These are phyloP conservation scores for Pseudorhombus dupliciocellatus DNA, from an alignment of 2,113 vertebrate species.

Conservation along the genomic window DNA sequence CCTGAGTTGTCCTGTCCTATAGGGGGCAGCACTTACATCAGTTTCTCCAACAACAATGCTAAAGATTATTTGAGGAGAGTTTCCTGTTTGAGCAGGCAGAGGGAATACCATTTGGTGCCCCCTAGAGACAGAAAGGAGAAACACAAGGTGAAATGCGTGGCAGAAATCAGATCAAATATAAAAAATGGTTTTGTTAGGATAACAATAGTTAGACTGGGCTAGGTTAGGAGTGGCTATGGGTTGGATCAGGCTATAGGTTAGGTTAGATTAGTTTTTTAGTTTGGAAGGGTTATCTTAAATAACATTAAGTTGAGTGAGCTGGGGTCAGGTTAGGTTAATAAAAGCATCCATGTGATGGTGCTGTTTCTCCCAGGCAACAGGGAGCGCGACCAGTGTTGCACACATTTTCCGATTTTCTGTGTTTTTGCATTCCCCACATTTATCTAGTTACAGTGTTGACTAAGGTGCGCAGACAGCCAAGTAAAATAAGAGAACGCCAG, in stretches of 20 bases:
- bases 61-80: neutral
- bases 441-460: neutral
- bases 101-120: too few relatives aligned
- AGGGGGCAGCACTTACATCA: neutral
- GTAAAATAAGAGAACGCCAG: neutral
- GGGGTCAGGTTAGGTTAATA: neutral
- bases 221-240: neutral
- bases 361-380: neutral
- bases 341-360: neutral
- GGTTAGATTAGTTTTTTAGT: too few relatives aligned
- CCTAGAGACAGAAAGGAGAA: too few relatives aligned
- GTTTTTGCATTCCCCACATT: neutral
- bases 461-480: neutral
- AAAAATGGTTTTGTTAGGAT: neutral
- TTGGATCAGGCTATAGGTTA: neutral
- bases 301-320: too few relatives aligned
- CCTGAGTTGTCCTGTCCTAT: constrained; percentile 2
- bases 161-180: neutral
- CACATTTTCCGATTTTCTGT: neutral
- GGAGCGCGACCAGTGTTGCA: too few relatives aligned
- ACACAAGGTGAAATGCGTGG: too few relatives aligned
- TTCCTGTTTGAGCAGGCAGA: too few relatives aligned
- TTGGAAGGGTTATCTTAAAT: too few relatives aligned
- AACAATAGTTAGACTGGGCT: too few relatives aligned
- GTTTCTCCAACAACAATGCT: neutral